Evolutionary conservation across 2,888 invertebrate species (phyloP), one percentile per base, ranked within the genome.

Genomic region (Tetanocera ferruginea): DNA sequence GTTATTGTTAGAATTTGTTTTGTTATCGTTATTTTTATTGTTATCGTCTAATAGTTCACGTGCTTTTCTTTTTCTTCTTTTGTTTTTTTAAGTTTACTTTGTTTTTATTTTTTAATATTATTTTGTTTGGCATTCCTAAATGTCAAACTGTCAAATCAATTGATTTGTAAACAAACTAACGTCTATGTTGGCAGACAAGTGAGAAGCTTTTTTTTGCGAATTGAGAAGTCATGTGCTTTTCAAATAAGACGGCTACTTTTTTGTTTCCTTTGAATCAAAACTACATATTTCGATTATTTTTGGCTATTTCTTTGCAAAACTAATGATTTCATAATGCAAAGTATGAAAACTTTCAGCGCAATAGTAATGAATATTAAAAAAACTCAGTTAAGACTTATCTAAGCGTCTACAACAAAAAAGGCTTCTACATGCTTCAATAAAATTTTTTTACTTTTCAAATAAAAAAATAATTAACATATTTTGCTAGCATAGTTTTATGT

Each of bases 141-240:
- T 66, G 75, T 75, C 75, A 75, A 75, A 31, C 75, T 75, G 75
- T 55, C 75, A 75, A 75, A 37, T 67, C 52, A 75, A 75, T 75
- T 75, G 31, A 75, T 66, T 52, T 75, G 75, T 75, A 55, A 75
- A 75, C 49, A 31, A 74, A 19, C 14, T 49, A n/a, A 49, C 11
- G 25, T 69, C 49, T 69, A 25, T 51, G 69, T 69, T 69, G 51
- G 11, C 69, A 69, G 14, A 49, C 23, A 69, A 23, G 23, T 31
- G 8, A 62, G 25, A 31, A 6, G 37, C 14, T 62, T 28, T 62
- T 8, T 11, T 62, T 62, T 62, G 2, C 31, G 5, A 5, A 9
- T n/a, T 57, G 23, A 23, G 9, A 19, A n/a, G 14, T 14, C n/a
- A n/a, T 52, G 14, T 14, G 52, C n/a, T 52, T 52, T 52, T 14